Percentiles rank a stretch among this genome's conserved stretches.
Conservation (phyloP, 2,113 vertebrate species). For the Hypanus sabinus region DNA sequence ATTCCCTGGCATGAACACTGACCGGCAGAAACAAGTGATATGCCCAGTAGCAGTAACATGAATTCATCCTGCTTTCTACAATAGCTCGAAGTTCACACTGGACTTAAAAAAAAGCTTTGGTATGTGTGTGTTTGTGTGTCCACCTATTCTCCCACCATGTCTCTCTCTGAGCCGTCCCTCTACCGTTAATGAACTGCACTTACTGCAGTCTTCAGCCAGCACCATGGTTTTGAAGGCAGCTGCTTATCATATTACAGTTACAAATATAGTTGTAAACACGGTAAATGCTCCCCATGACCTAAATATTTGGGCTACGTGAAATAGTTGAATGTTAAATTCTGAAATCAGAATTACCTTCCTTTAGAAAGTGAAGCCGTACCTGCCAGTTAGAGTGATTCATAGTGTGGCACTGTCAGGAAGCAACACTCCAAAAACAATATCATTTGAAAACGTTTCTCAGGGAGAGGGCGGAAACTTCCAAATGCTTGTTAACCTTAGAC, state of each 20-base stretch:
- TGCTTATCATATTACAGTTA: not conserved
- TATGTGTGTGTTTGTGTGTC: not conserved
- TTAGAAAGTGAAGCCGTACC: not conserved
- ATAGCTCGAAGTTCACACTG: not conserved
- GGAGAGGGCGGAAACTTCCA: too few relatives aligned
- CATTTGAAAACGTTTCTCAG: not conserved
- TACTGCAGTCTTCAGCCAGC: not conserved
- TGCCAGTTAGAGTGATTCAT: not conserved
- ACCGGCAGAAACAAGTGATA: not conserved
- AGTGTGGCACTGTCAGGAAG: not conserved
- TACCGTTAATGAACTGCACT: not conserved
- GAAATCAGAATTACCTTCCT: not conserved
- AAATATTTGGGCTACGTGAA: not conserved
- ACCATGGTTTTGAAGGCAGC: not conserved
- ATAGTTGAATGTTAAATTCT: not conserved
- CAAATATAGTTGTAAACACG: not conserved
- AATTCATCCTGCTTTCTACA: not conserved
- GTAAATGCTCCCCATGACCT: not conserved
- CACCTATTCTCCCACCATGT: not conserved
- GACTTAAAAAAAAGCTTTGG: not conserved
- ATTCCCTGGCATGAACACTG: not conserved
- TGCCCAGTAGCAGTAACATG: too few relatives aligned
- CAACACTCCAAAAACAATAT: not conserved
- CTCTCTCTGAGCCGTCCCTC: not conserved
- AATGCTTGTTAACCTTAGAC: slow-evolving; percentile 1